Percentiles rank a stretch among this genome's conserved stretches.
phyloP scores from a whole-genome alignment of 2,888 invertebrate genomes.

The Acleris laterana region DNA sequence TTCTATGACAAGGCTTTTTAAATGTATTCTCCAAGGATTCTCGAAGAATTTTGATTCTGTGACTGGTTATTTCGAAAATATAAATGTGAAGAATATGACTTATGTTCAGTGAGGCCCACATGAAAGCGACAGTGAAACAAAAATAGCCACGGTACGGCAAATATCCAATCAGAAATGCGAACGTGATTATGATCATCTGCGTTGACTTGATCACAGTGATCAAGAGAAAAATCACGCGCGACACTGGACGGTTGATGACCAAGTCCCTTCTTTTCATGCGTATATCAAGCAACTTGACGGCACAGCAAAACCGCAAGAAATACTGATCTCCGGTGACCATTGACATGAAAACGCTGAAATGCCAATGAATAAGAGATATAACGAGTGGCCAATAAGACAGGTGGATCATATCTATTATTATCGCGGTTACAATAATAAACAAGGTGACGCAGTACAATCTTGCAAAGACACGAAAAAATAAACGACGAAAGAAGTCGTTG shows the following conservation, averaged over 20 bases:
- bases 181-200: not conserved
- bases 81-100: conserved; percentile 5
- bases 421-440: not conserved
- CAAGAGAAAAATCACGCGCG: not conserved
- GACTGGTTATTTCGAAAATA: conserved; percentile 17
- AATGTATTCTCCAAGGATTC: conserved; percentile 9
- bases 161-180: not conserved
- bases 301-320: conserved; percentile 2
- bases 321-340: conserved; percentile 8
- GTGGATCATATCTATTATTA: too few species aligned
- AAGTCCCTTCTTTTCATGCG: not conserved
- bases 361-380: not conserved
- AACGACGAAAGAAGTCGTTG: conserved; percentile 7
- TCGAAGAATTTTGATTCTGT: not conserved
- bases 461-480: not conserved
- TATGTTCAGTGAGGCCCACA: conserved; percentile 10
- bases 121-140: not conserved
- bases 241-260: not conserved
- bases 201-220: not conserved
- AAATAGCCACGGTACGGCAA: not conserved
- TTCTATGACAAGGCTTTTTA: not conserved
- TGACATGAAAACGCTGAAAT: conserved; percentile 3
- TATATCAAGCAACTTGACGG: not conserved
- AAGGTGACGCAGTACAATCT: not conserved
- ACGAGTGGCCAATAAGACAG: not conserved